phyloP scores from a whole-genome alignment of 2,888 invertebrate species.

The Aleiodes leptofemur region DNA sequence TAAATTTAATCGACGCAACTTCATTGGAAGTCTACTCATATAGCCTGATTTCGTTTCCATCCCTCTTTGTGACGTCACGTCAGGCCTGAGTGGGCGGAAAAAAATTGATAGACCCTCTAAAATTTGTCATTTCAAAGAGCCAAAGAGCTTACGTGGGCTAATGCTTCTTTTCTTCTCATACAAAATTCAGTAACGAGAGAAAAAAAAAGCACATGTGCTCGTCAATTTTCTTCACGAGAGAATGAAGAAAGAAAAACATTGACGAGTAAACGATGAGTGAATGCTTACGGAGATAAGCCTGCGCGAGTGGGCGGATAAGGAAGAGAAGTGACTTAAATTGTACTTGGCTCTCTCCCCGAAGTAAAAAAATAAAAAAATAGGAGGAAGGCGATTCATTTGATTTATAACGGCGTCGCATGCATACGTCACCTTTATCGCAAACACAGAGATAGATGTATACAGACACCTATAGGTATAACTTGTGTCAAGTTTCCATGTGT shows the following conservation, averaged over 20 bases:
- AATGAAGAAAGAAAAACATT: constrained; percentile 10
- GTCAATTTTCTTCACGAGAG: constrained; percentile 22
- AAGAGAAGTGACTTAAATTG: constrained; percentile 25
- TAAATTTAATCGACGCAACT: too few relatives aligned
- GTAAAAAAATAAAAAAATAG: constrained; percentile 40
- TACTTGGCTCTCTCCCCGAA: constrained; percentile 12
- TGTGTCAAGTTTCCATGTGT: constrained; percentile 22
- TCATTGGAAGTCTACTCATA: neutral
- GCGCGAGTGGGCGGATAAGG: constrained; percentile 23
- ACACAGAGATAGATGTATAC: constrained; percentile 4
- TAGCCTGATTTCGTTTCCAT: constrained; percentile 15
- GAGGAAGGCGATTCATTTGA: constrained; percentile 54
- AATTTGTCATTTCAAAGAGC: constrained; percentile 6
- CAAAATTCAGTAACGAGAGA: too few relatives aligned
- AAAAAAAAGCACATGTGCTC: constrained; percentile 10
- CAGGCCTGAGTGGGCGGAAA: neutral
- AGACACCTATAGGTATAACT: constrained; percentile 7
- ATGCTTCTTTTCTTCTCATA: neutral
- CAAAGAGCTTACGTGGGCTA: neutral
- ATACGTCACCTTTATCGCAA: constrained; percentile 58
- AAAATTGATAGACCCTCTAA: constrained; percentile 15
- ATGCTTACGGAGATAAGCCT: constrained; percentile 13
- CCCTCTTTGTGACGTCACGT: constrained; percentile 3
- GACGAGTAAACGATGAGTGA: constrained; percentile 29
- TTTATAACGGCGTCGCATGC: constrained; percentile 63